phyloP scores from a whole-genome alignment of 2,888 invertebrate species.

The Nudaria mundana region DNA sequence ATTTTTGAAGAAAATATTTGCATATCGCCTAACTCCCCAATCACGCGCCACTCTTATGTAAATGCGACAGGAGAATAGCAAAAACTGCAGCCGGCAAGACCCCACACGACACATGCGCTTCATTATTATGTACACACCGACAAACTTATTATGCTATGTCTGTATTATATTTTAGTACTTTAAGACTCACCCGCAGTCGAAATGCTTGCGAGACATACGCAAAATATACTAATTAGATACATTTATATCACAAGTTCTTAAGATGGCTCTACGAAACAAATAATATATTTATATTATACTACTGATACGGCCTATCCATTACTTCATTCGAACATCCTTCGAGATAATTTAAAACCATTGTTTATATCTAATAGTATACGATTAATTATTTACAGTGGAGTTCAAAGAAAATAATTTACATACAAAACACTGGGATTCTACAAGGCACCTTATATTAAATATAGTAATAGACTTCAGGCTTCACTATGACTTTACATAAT shows the following conservation, averaged over 20 bases:
- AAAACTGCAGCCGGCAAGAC: conserved; percentile 70
- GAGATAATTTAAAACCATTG: conserved; percentile 68
- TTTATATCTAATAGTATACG: conserved; percentile 75
- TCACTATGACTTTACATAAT: conserved; percentile 78
- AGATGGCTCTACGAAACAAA: conserved; percentile 79
- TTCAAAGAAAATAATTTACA: conserved; percentile 74
- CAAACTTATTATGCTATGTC: conserved; percentile 70
- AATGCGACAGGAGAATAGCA: conserved; percentile 64
- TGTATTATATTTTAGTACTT: conserved; percentile 73
- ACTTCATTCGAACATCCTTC: conserved; percentile 58
- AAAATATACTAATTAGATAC: conserved; percentile 71
- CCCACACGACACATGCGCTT: conserved; percentile 60
- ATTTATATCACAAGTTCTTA: conserved; percentile 80
- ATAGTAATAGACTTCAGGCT: conserved; percentile 76
- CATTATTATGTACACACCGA: conserved; percentile 69
- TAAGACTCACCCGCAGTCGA: conserved; percentile 42
- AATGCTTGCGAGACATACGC: conserved; percentile 56
- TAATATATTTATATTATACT: conserved; percentile 73
- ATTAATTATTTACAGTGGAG: conserved; percentile 78
- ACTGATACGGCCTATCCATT: conserved; percentile 61
- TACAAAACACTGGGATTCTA: conserved; percentile 64
- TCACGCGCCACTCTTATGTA: conserved; percentile 69
- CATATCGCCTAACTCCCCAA: conserved; percentile 79
- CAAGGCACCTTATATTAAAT: conserved; percentile 78
- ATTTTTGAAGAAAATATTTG: conserved; percentile 76